Evolutionary conservation across 1,140 invertebrate genomes (phyloP).

Genomic region (Pantala flavescens): DNA sequence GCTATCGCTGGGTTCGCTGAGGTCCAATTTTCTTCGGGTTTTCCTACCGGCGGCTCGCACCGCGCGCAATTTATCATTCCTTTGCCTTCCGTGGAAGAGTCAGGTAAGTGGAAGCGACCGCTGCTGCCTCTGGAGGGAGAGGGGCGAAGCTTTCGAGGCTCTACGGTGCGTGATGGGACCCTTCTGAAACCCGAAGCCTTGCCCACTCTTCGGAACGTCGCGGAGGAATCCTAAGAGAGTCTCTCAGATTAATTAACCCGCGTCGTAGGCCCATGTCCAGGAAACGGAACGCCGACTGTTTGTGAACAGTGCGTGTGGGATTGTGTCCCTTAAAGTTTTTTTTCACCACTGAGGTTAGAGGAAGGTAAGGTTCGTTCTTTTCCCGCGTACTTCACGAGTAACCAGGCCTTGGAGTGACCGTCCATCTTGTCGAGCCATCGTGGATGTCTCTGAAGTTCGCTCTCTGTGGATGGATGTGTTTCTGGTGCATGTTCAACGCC

Average conservation of each 20-base stretch:
- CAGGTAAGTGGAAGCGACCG: too few relatives aligned
- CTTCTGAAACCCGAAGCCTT: neutral
- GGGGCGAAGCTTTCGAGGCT: neutral
- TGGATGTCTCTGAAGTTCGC: neutral
- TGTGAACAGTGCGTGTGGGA: neutral
- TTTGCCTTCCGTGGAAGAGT: too few relatives aligned
- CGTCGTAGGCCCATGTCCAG: neutral
- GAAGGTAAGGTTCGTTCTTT: neutral
- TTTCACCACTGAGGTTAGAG: neutral
- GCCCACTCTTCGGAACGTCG: neutral
- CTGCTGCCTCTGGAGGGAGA: neutral
- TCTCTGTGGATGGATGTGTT: neutral
- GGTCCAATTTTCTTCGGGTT: too few relatives aligned
- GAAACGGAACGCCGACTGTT: neutral
- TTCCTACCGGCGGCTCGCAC: too few relatives aligned
- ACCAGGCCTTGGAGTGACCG: neutral
- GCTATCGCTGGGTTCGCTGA: too few relatives aligned
- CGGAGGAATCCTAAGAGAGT: neutral
- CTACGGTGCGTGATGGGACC: neutral
- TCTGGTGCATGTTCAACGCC: neutral
- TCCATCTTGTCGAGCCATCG: neutral
- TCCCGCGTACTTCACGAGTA: too few relatives aligned
- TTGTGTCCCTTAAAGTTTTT: neutral
- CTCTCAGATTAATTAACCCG: constrained; percentile 1
- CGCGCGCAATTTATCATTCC: too few relatives aligned